Evolutionary conservation across 2,113 vertebrate species (phyloP).

Genomic region (Phasianus colchicus): DNA sequence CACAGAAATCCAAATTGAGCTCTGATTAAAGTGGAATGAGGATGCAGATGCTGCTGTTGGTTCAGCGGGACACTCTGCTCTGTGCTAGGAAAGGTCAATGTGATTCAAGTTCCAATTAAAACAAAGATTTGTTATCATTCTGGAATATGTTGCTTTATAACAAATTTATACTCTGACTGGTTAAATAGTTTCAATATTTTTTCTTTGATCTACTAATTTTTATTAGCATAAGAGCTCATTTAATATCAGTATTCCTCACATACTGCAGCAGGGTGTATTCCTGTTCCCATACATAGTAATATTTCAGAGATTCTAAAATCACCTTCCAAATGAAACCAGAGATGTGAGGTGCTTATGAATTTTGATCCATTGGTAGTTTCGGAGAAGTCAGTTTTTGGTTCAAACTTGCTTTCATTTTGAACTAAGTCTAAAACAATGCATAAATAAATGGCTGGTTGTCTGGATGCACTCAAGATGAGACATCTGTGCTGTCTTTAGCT

Average conservation of each 20-base stretch:
- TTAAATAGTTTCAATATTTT: conserved; percentile 1
- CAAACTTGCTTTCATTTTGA: background rate
- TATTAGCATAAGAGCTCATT: background rate
- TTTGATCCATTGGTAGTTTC: background rate
- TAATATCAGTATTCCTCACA: background rate
- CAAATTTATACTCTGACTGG: background rate
- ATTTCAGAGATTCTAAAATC: background rate
- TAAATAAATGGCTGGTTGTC: background rate
- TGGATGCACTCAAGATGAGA: background rate
- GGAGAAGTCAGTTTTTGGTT: background rate
- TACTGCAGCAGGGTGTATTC: background rate
- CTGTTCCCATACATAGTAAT: background rate
- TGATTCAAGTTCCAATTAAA: conserved; percentile 56
- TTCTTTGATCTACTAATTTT: background rate
- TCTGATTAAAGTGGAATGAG: conserved; percentile 76
- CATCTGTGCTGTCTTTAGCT: background rate
- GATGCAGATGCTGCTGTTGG: conserved; percentile 54
- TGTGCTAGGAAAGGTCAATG: conserved; percentile 70
- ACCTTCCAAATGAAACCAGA: background rate
- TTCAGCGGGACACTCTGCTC: conserved; percentile 23
- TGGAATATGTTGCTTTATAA: background rate
- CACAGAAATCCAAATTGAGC: conserved; percentile 71
- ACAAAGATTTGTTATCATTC: background rate
- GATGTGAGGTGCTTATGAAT: background rate
- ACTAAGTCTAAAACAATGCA: background rate